Conservation (phyloP, 2,888 invertebrate species). For the Drosophila kuntzei region DNA sequence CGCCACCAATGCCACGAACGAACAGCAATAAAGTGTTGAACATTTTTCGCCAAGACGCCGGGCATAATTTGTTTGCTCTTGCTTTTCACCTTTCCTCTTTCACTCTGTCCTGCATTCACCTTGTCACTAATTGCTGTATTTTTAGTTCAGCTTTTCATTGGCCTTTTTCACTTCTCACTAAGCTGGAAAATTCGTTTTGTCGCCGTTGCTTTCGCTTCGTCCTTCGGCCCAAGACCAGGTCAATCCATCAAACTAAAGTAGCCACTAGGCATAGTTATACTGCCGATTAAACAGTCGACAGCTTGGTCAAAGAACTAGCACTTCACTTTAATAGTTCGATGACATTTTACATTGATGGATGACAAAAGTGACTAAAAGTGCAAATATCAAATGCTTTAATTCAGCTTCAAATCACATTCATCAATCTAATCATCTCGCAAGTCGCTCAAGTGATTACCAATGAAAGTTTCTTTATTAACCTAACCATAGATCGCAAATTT, state of each 20-base stretch:
- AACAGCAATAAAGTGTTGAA: conserved; percentile 10
- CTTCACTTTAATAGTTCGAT: conserved; percentile 38
- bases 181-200: conserved; percentile 26
- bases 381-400: not conserved
- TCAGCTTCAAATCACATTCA: not conserved
- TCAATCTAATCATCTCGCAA: not conserved
- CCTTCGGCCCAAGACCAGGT: not conserved
- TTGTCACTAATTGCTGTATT: conserved; percentile 40
- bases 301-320: conserved; percentile 31
- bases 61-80: conserved; percentile 1
- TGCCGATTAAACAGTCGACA: conserved; percentile 47
- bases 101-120: not conserved
- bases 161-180: not conserved
- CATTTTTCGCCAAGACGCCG: not conserved
- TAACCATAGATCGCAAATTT: too few relatives aligned
- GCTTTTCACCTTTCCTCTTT: not conserved
- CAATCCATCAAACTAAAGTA: conserved; percentile 46
- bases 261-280: conserved; percentile 41
- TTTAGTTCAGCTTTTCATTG: conserved; percentile 11
- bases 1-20: conserved; percentile 5
- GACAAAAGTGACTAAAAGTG: not conserved
- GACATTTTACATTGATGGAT: conserved; percentile 50
- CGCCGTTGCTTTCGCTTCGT: conserved; percentile 15
- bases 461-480: too few relatives aligned
- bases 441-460: not conserved